Base-by-base conservation (phyloP, 2,888 invertebrate species). In the Calliphora vomitoria region DNA sequence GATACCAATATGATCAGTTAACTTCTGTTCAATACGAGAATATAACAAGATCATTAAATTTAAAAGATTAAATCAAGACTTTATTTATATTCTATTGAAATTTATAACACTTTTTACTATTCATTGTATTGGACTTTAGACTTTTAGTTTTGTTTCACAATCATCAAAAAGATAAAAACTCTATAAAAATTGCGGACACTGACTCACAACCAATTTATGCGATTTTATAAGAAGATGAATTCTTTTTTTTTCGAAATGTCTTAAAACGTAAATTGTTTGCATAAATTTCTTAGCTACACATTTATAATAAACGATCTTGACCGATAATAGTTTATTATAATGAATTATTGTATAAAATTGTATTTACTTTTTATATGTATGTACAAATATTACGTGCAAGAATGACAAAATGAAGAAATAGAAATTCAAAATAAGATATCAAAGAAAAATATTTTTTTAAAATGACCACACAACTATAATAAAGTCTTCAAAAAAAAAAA, bases 231-330 rank as follows among this genome's bases (percentile, higher is more conserved):
- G 8, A 31, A 35, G n/a, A 69, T 18, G 11, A 18, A 35, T 50
- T 62, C 13, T 50, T n/a, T 25, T 5, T 4, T 4, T 25, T 5
- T 4, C 35, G 35, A 35, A 35, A 0, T 35, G 6, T 6, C 35
- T 35, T 4, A 35, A 35, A 35, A 6, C 35, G 25, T 35, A 20
- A 68, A 68, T 31, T n/a, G n/a, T 47, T 69, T 69, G n/a, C n/a
- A n/a, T 50, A n/a, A 4, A 50, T 47, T 60, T 60, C 47, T 13
- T 47, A 8, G 25, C n/a, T 74, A 5, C 13, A 75, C 41, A 10
- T 62, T 62, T 18, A 55, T n/a, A 20, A 64, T 31, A 18, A n/a
- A 53, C 13, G 69, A 75, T 82, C 82, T 82, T 69, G 82, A 82
- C 69, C 75, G 69, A 82, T 69, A 69, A 76, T 50, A 68, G 47